These are phyloP conservation scores for Pelmatolapia mariae DNA, from an alignment of 2,113 vertebrate genomes.

Conservation along the genomic window DNA sequence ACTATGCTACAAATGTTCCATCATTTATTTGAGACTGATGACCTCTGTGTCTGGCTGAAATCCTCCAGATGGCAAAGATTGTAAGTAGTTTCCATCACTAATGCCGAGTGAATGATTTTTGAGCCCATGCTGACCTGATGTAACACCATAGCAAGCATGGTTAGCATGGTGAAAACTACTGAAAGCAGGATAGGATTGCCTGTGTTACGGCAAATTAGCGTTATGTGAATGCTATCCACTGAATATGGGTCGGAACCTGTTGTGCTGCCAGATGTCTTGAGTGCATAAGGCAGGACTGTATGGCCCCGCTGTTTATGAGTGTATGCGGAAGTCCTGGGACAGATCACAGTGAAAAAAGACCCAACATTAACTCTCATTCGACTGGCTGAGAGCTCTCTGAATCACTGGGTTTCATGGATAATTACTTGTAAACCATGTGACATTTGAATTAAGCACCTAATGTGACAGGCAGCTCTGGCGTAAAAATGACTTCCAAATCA, in stretches of 20 bases:
- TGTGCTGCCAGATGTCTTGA: background rate
- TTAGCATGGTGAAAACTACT: background rate
- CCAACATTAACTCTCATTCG: background rate
- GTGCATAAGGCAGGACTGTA: background rate
- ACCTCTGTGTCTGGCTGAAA: background rate
- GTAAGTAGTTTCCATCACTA: background rate
- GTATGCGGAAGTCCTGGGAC: background rate
- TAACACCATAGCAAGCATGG: background rate
- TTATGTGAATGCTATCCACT: background rate
- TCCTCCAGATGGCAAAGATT: slow-evolving; percentile 7
- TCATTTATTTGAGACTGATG: background rate
- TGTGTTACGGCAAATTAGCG: background rate
- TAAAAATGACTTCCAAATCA: background rate
- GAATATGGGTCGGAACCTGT: background rate
- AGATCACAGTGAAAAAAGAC: background rate
- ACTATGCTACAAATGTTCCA: background rate
- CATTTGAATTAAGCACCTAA: background rate
- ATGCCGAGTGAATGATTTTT: background rate
- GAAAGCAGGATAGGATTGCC: background rate
- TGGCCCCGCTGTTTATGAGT: background rate
- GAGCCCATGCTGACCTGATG: background rate
- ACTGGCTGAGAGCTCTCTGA: background rate
- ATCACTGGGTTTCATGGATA: background rate
- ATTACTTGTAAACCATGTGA: background rate
- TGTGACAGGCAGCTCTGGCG: background rate